Conservation (phyloP, 2,888 invertebrate genomes). For the Campoplex capitator region DNA sequence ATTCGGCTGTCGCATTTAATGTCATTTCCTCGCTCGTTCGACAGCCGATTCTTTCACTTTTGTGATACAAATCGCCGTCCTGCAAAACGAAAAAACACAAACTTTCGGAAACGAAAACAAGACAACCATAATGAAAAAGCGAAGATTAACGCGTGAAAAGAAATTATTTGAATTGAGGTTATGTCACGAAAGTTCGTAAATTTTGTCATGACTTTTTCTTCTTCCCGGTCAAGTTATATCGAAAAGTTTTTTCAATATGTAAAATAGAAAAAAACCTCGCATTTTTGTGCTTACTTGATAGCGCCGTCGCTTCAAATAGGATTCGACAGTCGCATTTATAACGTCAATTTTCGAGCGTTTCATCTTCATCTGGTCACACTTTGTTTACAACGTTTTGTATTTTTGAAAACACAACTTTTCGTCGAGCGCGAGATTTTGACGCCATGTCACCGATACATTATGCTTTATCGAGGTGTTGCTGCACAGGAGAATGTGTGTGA, state of each 20-base stretch:
- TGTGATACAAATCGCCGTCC: slow-evolving; percentile 88
- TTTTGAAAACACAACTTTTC: slow-evolving; percentile 71
- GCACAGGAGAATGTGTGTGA: background rate
- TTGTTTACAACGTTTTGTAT: slow-evolving; percentile 70
- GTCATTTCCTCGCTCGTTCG: slow-evolving; percentile 90
- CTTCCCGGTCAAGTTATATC: background rate
- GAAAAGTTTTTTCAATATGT: background rate
- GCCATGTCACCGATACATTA: slow-evolving; percentile 74
- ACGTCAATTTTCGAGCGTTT: slow-evolving; percentile 89
- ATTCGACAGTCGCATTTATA: slow-evolving; percentile 88
- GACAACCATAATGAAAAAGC: background rate
- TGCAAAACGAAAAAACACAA: slow-evolving; percentile 77
- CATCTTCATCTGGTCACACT: slow-evolving; percentile 83
- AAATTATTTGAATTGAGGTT: slow-evolving; percentile 72
- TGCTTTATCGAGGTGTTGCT: background rate
- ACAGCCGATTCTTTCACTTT: slow-evolving; percentile 86
- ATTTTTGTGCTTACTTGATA: slow-evolving; percentile 86
- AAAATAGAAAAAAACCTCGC: background rate
- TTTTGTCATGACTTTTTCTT: slow-evolving; percentile 23
- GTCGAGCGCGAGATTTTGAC: slow-evolving; percentile 74
- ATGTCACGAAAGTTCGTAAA: slow-evolving; percentile 65
- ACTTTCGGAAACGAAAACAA: background rate
- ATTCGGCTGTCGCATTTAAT: slow-evolving; percentile 89
- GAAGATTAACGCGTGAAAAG: background rate
- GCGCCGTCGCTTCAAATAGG: slow-evolving; percentile 89